Base-by-base conservation (phyloP, 2,797 vertebrate genomes). In the Chrosomus eos region DNA sequence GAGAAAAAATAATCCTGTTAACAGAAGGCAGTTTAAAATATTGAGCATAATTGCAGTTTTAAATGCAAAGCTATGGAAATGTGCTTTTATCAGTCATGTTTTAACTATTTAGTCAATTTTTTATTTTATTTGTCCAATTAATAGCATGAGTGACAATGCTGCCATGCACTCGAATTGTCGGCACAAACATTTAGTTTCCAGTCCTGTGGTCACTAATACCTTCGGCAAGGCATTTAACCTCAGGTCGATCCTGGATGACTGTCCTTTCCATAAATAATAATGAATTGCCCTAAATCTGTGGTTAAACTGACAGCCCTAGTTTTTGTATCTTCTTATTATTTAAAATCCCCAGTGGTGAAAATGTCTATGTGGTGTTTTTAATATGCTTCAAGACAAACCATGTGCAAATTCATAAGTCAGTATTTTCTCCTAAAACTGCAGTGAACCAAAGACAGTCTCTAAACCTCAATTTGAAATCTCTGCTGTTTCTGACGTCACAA, bases 1-100 rank as follows among this genome's bases (percentile, higher is more conserved):
- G 62, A 43, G 33, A 58, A 79, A 58, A 80, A 79, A 87, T 72
- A 43, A 83, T 16, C 75, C 14, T 73, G 64, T 86, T 21, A 73
- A 78, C 86, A 77, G 80, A 81, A n/a, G 38, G 23, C 45, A 19
- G 23, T 78, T 82, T 71, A 7, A 87, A 67, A 64, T 10, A 19
- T 62, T 62, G 21, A 80, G 62, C 38, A 51, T 36, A n/a, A 68
- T 48, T 68, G 7, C 64, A 19, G 28, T 67, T 38, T 80, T 36
- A 38, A 26, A 67, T 51, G 40, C 28, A 67, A 21, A 8, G 5
- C 11, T 21, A 51, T 9, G 26, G 19, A 67, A 48, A 51, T 48
- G 1, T 51, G 28, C 19, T 67, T 48, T 40, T 11, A 64, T 26
- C 28, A 13, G 33, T n/a, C 26, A 7, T 13, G 11, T 67, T 80